A percentile compares a stretch with the other conserved stretches of the same genome.
phyloP scores from a whole-genome alignment of 2,888 invertebrate genomes.

The Drosophila kuntzei region DNA sequence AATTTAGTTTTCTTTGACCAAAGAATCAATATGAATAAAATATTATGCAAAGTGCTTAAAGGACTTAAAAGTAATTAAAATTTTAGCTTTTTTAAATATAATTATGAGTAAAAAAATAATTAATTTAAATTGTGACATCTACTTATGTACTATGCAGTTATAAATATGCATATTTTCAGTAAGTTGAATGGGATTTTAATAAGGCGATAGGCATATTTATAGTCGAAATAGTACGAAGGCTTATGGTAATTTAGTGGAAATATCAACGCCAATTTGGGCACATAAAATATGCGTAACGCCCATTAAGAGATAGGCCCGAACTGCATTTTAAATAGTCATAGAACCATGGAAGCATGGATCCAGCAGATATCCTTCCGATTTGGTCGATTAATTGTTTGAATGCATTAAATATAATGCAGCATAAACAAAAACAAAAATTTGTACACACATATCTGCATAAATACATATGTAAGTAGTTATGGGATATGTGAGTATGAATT shows the following conservation, averaged over 20 bases:
- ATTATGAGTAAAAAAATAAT: too few relatives aligned
- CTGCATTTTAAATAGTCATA: conserved; percentile 35
- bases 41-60: too few relatives aligned
- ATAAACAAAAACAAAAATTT: conserved; percentile 43
- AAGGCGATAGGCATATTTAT: conserved; percentile 19
- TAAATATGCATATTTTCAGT: background rate
- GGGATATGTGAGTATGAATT: background rate
- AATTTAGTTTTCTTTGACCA: too few relatives aligned
- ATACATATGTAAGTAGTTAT: conserved; percentile 18
- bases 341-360: conserved; percentile 1
- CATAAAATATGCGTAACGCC: conserved; percentile 62
- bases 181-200: conserved; percentile 14
- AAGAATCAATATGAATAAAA: too few relatives aligned
- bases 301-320: conserved; percentile 40
- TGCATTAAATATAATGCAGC: conserved; percentile 59
- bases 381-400: conserved; percentile 59
- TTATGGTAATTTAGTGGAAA: conserved; percentile 42
- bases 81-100: too few relatives aligned
- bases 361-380: conserved; percentile 17
- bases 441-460: conserved; percentile 14
- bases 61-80: too few relatives aligned
- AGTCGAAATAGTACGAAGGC: conserved; percentile 13
- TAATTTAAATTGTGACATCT: background rate
- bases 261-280: conserved; percentile 37
- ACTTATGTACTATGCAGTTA: background rate